phyloP scores from a whole-genome alignment of 2,113 vertebrate genomes.

The Serranochromis macrocephalus region DNA sequence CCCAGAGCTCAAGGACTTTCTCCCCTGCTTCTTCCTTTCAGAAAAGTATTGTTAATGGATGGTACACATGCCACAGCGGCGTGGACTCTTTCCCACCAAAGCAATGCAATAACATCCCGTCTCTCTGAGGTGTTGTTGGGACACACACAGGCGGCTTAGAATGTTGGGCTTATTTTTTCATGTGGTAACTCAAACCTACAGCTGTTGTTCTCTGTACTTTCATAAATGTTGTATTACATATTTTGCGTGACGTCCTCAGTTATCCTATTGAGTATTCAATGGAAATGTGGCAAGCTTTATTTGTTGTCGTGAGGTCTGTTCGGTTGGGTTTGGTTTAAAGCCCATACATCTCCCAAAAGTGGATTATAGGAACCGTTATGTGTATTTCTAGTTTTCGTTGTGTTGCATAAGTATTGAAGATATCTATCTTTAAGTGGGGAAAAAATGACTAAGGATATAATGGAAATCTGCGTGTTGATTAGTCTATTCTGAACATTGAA shows the following conservation, averaged over 20 bases:
- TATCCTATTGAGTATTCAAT: constrained; percentile 23
- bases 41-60: constrained; percentile 71
- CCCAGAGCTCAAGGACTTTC: constrained; percentile 65
- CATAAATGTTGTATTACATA: constrained; percentile 33
- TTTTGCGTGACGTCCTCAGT: constrained; percentile 23
- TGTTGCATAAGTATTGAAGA: constrained; percentile 24
- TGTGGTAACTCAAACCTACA: background rate
- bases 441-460: constrained; percentile 2
- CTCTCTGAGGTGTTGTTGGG: constrained; percentile 29
- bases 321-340: background rate
- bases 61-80: constrained; percentile 73
- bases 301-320: constrained; percentile 37
- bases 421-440: constrained; percentile 7
- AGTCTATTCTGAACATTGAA: background rate
- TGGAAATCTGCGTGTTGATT: constrained; percentile 5
- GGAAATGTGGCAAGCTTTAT: constrained; percentile 48
- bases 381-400: constrained; percentile 2
- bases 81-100: constrained; percentile 67
- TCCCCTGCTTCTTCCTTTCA: constrained; percentile 63
- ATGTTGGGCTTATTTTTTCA: background rate
- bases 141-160: background rate
- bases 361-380: background rate
- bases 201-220: constrained; percentile 26
- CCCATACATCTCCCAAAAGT: background rate
- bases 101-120: constrained; percentile 61